Conservation (phyloP, 2,888 invertebrate genomes). For the Sinhomidia bicolor region DNA sequence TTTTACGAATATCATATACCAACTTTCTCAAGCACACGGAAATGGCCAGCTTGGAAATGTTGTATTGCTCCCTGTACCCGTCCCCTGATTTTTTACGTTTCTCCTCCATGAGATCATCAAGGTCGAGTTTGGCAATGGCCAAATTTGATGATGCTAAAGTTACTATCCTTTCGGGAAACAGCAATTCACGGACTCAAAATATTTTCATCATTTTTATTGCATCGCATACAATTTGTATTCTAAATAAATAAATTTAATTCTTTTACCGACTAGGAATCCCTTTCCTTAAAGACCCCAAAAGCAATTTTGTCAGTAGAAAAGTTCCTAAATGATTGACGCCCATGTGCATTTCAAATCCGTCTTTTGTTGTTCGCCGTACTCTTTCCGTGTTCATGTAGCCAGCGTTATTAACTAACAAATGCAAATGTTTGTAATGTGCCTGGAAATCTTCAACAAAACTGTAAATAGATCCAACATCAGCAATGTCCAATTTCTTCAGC, state of each 20-base stretch:
- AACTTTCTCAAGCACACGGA: constrained; percentile 77
- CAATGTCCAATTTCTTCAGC: not conserved
- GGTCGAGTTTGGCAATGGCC: constrained; percentile 79
- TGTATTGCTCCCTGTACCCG: constrained; percentile 79
- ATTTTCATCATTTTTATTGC: no score
- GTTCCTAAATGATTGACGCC: constrained; percentile 14
- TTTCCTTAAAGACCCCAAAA: constrained; percentile 81
- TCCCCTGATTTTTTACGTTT: constrained; percentile 67
- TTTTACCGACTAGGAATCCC: constrained; percentile 78
- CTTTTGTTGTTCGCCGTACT: not conserved
- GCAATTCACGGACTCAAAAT: no score
- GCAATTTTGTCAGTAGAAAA: constrained; percentile 81
- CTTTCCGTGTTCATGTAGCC: not conserved
- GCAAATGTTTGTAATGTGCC: not conserved
- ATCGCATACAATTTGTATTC: no score
- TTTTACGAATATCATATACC: not conserved
- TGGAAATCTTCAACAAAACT: not conserved
- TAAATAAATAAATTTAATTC: not conserved
- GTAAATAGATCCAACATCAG: not conserved
- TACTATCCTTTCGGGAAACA: no score
- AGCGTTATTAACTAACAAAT: constrained; percentile 5
- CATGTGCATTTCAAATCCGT: not conserved
- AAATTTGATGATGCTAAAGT: constrained; percentile 80
- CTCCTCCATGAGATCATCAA: constrained; percentile 78
- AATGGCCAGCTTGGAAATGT: constrained; percentile 81